phyloP scores from a whole-genome alignment of 2,888 invertebrate genomes.

The Himalopsyche anomala region DNA sequence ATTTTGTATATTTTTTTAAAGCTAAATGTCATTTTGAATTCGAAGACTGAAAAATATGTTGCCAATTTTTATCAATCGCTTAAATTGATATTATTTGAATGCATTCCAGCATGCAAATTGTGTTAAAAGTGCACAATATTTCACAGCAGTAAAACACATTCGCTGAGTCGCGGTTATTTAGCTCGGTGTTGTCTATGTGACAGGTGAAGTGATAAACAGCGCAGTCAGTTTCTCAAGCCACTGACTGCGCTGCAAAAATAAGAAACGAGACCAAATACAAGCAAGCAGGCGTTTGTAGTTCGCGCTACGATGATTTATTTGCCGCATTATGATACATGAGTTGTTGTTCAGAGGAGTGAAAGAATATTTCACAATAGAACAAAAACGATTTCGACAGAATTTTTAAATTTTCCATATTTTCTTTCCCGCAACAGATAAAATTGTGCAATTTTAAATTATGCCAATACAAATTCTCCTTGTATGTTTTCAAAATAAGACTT shows the following conservation, averaged over 20 bases:
- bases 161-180: conserved; percentile 43
- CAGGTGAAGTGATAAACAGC: conserved; percentile 41
- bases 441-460: background rate
- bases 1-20: too few species aligned
- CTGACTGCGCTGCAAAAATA: conserved; percentile 36
- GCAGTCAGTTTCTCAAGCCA: conserved; percentile 41
- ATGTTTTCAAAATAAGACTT: too few species aligned
- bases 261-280: conserved; percentile 35
- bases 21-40: too few species aligned
- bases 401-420: background rate
- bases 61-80: too few species aligned
- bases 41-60: too few species aligned
- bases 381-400: conserved; percentile 12
- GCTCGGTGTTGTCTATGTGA: conserved; percentile 23
- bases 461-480: too few species aligned
- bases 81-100: too few species aligned
- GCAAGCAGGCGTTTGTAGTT: conserved; percentile 23
- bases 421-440: background rate
- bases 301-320: conserved; percentile 14
- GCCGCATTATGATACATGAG: conserved; percentile 40
- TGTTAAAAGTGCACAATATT: conserved; percentile 12
- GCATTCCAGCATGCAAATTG: background rate
- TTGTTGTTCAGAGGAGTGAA: conserved; percentile 17
- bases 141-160: conserved; percentile 33
- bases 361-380: background rate